Evolutionary conservation across 2,888 invertebrate genomes (phyloP), one percentile per base, ranked within the genome.

Genomic region (Acleris holmiana): DNA sequence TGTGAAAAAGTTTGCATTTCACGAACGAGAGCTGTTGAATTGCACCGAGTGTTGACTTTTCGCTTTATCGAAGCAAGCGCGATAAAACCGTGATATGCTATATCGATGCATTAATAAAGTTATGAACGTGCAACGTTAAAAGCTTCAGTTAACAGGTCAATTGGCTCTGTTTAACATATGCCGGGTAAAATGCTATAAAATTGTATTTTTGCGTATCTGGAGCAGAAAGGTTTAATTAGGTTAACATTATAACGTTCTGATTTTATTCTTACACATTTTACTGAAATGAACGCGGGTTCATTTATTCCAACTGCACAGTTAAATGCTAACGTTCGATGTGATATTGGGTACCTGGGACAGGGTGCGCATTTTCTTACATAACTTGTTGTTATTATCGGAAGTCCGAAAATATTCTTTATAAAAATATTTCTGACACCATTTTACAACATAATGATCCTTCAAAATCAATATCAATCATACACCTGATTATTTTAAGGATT

Each of bases 11-110:
- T 21, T 19, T 6, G 41, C 48, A 55, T 44, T 46, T 58, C 53
- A 53, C 58, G 66, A 62, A 50, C 46, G 68, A 48, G 66, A 55
- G 49, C 61, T 35, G 19, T 19, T 18, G 18, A 18, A 35, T 8
- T 19, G 4, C 8, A 18, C 61, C 35, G 35, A 35, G 63, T 62
- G 66, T 66, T 51, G 64, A 61, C 63, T 66, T 66, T 68, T 69
- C 66, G 68, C 67, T 70, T 69, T 66, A 71, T 68, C 67, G 62
- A 68, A 62, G 46, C 65, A 56, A 68, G 68, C 66, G 55, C 68
- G 61, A 69, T 67, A 70, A 68, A 71, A 67, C 58, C 56, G 64
- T 61, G 40, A 58, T 50, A 46, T 55, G 13, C 29, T 58, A 35
- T 53, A 41, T 25, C 25, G 19, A 15, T 19, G 19, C 40, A 25